phyloP scores from a whole-genome alignment of 2,113 vertebrate genomes.

The Promerops cafer region DNA sequence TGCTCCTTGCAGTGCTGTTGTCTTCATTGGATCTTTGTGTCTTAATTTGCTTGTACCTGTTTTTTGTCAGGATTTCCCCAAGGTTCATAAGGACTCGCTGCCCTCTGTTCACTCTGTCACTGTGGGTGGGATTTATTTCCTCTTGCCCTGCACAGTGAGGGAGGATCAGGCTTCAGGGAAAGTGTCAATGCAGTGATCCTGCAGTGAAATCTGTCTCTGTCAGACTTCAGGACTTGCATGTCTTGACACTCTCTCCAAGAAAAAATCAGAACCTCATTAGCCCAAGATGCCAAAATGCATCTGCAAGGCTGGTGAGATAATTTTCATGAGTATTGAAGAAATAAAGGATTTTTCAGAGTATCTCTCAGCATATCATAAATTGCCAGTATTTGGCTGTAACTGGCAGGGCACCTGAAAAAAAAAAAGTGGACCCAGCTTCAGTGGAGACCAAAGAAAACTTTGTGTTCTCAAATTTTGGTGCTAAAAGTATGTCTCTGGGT shows the following conservation, averaged over 20 bases:
- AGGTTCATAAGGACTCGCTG: not conserved
- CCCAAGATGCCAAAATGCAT: not conserved
- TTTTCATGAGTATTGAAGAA: not conserved
- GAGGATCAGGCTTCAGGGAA: not conserved
- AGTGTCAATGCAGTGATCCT: not conserved
- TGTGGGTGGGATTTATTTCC: not conserved
- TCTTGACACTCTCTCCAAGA: not conserved
- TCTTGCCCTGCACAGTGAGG: not conserved
- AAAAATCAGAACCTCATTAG: not conserved
- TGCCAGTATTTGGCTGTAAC: not conserved
- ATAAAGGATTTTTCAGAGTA: not conserved
- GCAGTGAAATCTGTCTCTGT: not conserved
- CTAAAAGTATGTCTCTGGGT: not conserved
- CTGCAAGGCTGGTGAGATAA: not conserved
- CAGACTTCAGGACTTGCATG: not conserved
- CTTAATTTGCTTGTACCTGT: not conserved
- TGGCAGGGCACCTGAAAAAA: not conserved
- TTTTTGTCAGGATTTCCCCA: not conserved
- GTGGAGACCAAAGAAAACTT: not conserved
- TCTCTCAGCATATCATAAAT: not conserved
- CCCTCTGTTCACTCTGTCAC: not conserved
- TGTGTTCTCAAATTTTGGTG: not conserved
- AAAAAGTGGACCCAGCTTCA: not conserved
- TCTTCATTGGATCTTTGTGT: not conserved
- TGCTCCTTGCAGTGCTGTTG: not conserved